These are phyloP conservation scores for Enoplosus armatus DNA, from an alignment of 2,797 vertebrate species.

Conservation along the genomic window DNA sequence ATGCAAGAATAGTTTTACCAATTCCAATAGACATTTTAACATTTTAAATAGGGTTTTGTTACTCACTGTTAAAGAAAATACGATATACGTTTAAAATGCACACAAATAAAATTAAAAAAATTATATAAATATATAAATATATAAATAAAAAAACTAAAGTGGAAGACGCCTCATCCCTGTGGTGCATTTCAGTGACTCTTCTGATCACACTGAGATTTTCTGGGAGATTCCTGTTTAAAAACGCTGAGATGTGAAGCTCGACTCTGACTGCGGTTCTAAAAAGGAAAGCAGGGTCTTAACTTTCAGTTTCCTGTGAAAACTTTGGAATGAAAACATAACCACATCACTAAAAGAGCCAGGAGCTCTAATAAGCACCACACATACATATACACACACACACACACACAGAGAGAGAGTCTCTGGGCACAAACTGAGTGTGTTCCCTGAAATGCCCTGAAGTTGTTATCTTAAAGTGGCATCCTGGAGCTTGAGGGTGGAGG, in stretches of 20 bases:
- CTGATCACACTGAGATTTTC: neutral
- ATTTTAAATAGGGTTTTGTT: neutral
- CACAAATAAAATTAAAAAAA: neutral
- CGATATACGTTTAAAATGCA: neutral
- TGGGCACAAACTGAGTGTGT: conserved; percentile 60
- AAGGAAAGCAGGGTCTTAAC: conserved; percentile 22
- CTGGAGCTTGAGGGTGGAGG: conserved; percentile 60
- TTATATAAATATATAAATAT: too few species aligned
- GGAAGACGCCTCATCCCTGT: neutral
- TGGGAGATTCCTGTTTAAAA: conserved; percentile 2
- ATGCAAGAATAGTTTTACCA: neutral
- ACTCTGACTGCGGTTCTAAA: conserved; percentile 12
- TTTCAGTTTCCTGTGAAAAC: conserved; percentile 48
- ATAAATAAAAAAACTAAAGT: too few species aligned
- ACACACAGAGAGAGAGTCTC: conserved; percentile 18
- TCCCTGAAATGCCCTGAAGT: conserved; percentile 72
- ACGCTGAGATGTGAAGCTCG: neutral
- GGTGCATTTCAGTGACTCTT: neutral
- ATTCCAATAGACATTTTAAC: neutral
- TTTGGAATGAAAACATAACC: conserved; percentile 51
- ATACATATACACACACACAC: neutral
- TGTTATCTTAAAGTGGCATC: conserved; percentile 78
- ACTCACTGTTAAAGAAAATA: neutral
- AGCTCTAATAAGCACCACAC: conserved; percentile 44
- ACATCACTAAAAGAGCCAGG: conserved; percentile 38